A percentile compares a stretch with the other conserved stretches of the same genome.
Evolutionary conservation across 2,888 invertebrate genomes (phyloP).

Genomic region (Pseudoips prasinana): DNA sequence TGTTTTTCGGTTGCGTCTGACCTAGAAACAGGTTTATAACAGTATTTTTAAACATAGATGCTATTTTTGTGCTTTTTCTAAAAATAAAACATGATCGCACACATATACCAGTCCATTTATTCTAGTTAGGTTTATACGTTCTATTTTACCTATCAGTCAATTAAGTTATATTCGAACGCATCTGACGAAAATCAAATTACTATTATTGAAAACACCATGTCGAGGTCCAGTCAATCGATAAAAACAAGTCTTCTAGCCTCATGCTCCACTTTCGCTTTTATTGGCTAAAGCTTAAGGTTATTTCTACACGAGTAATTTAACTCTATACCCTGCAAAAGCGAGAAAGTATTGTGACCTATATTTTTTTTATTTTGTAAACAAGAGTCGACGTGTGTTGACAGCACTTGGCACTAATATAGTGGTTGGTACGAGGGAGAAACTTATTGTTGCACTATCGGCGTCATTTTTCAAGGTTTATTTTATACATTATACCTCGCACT

Average conservation of each 20-base stretch:
- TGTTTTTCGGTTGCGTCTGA: neutral
- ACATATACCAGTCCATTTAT: no score
- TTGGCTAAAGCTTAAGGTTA: conserved; percentile 49
- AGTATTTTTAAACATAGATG: no score
- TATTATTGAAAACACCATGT: conserved; percentile 31
- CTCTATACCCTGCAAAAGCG: conserved; percentile 23
- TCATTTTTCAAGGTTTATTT: no score
- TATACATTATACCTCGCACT: no score
- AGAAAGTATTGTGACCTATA: conserved; percentile 32
- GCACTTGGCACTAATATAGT: conserved; percentile 14
- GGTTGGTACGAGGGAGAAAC: conserved; percentile 6
- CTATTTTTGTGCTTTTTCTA: no score
- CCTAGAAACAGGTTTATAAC: no score
- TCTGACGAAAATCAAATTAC: conserved; percentile 13
- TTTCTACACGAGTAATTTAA: conserved; percentile 38
- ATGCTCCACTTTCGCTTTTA: conserved; percentile 58
- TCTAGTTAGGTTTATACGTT: no score
- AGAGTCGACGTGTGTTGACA: conserved; percentile 23
- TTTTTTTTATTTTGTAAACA: conserved; percentile 33
- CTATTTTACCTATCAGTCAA: neutral
- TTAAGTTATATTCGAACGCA: no score
- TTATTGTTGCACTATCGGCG: no score
- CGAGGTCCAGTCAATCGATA: conserved; percentile 43
- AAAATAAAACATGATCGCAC: no score
- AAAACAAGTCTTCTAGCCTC: conserved; percentile 49